Evolutionary conservation across 1,140 invertebrate species (phyloP).

Genomic region (Sitobion miscanthi): DNA sequence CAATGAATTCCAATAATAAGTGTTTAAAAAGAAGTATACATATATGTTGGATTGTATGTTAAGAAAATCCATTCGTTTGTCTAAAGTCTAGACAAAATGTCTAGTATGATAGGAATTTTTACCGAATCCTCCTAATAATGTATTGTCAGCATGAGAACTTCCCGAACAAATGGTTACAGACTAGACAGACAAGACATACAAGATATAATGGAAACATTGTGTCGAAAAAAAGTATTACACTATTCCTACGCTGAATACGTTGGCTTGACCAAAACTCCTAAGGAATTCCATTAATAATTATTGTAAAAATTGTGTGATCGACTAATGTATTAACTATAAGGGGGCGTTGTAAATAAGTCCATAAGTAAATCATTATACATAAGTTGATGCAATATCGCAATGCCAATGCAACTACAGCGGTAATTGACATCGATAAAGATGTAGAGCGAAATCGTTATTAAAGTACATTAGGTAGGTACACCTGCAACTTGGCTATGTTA

Average conservation of each 20-base stretch:
- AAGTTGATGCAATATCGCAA: no score
- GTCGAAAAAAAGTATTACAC: neutral
- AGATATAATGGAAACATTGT: neutral
- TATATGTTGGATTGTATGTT: neutral
- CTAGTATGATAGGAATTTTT: neutral
- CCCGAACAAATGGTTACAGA: neutral
- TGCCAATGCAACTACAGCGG: no score
- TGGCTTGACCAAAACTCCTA: neutral
- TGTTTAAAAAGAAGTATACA: neutral
- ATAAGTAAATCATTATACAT: no score
- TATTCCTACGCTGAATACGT: neutral
- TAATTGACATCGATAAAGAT: no score
- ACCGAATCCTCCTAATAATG: neutral
- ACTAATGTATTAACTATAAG: no score
- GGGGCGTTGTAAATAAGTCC: no score
- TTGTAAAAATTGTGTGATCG: no score
- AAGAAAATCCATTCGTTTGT: slow-evolving; percentile 2
- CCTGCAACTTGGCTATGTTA: no score
- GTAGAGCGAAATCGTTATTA: no score
- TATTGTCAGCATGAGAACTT: neutral
- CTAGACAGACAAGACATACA: neutral
- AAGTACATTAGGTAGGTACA: no score
- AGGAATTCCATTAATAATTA: neutral
- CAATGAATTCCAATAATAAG: neutral
- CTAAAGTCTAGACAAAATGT: slow-evolving; percentile 20